Evolutionary conservation across 1,140 invertebrate species (phyloP), one percentile per base, ranked within the genome.

Genomic region (Bacillus rossius): DNA sequence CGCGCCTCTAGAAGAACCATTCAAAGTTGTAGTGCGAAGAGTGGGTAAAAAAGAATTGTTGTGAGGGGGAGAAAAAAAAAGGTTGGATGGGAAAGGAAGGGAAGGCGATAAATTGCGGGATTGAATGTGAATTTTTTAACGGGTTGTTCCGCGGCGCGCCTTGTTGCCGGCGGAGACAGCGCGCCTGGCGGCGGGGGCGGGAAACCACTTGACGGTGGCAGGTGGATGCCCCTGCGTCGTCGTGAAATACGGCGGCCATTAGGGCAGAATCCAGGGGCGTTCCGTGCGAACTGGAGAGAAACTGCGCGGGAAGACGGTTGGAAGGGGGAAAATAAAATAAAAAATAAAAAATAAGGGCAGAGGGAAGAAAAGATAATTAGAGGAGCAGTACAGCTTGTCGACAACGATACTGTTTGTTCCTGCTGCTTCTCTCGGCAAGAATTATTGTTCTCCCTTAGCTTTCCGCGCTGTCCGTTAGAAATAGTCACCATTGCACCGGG

Each of bases 271-370:
- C 29, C 29, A 7, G 10, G 29, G 29, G 29, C 29, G 29, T 34
- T 34, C 29, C 29, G 5, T 22, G 54, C 17, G 47, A 42, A 38
- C 40, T 22, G 53, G 38, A 55, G 45, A 22, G 43, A n/a, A 47
- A 57, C 29, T 57, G 38, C 22, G 43, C 34, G 52, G 26, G 38
- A 26, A 23, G 34, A 29, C 49, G 26, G 29, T 38, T 20, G 47
- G 51, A 48, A 14, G 40, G 45, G 40, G 37, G 29, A 43, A 62
- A n/a, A n/a, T n/a, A n/a, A n/a, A n/a, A n/a, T n/a, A 41, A 55
- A 59, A 56, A 65, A 65, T 61, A 60, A 67, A 65, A 64, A 64
- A 64, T 63, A 64, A 56, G 55, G 55, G 51, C 58, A 65, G 64
- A 60, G 52, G 55, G 64, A 48, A 38, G 47, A 51, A 38, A 50